Evolutionary conservation across 2,888 invertebrate species (phyloP).

Genomic region (Bunonema sp.): DNA sequence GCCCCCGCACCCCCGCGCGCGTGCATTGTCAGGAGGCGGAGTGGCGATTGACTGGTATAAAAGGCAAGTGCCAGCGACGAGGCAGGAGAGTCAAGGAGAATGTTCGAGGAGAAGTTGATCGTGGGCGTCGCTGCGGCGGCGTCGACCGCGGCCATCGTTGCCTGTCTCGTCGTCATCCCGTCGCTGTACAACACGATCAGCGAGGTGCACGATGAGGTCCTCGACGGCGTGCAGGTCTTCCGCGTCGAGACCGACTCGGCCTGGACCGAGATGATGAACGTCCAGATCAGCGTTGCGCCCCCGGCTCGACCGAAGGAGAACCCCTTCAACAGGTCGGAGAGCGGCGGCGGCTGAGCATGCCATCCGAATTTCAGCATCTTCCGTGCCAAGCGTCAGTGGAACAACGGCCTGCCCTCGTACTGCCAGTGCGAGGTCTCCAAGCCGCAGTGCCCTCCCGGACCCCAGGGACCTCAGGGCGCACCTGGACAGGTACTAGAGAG

Average conservation of each 20-base stretch:
- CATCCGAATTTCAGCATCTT: too few species aligned
- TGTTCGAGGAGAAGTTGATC: slow-evolving; percentile 24
- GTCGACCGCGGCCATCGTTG: slow-evolving; percentile 16
- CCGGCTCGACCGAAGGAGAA: slow-evolving; percentile 6
- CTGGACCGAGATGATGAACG: slow-evolving; percentile 28
- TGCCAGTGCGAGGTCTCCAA: slow-evolving; percentile 26
- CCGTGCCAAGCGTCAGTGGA: slow-evolving; percentile 23
- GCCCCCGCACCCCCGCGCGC: too few species aligned
- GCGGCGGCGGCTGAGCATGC: too few species aligned
- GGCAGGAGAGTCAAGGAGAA: too few species aligned
- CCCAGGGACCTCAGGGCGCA: slow-evolving; percentile 23
- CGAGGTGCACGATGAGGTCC: slow-evolving; percentile 6
- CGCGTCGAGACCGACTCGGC: slow-evolving; percentile 27
- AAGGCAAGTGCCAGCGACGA: too few species aligned
- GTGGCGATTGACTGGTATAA: too few species aligned
- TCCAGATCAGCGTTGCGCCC: slow-evolving; percentile 13
- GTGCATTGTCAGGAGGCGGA: too few species aligned
- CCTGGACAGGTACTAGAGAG: too few species aligned
- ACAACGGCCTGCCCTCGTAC: slow-evolving; percentile 21
- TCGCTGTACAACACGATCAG: slow-evolving; percentile 31
- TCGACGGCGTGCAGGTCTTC: slow-evolving; percentile 11
- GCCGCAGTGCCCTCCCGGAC: slow-evolving; percentile 22
- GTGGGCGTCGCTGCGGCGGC: slow-evolving; percentile 17
- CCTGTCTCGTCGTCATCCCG: slow-evolving; percentile 31
- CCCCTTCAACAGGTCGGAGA: slow-evolving; percentile 22